Evolutionary conservation across 2,113 vertebrate species (phyloP).

Genomic region (Cyprinodon tularosa): DNA sequence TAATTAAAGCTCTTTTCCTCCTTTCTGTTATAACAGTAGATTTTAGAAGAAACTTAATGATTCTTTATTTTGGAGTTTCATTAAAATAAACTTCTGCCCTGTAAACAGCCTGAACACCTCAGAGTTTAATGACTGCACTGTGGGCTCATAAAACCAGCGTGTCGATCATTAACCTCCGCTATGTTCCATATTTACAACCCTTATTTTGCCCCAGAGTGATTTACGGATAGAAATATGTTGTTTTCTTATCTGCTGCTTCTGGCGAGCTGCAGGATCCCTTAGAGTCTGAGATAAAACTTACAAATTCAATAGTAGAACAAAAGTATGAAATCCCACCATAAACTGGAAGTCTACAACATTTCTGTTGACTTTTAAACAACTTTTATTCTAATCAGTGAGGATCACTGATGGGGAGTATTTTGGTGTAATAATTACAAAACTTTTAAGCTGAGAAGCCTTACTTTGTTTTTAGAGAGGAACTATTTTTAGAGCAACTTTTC

Average conservation of each 20-base stretch:
- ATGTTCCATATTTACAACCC: conserved; percentile 48
- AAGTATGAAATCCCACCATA: not conserved
- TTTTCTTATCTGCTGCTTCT: conserved; percentile 23
- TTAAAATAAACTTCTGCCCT: conserved; percentile 1
- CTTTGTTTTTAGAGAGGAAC: no score
- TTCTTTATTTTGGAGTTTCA: not conserved
- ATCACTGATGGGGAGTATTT: no score
- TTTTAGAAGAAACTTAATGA: not conserved
- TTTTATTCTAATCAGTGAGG: no score
- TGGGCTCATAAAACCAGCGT: conserved; percentile 43
- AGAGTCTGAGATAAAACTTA: conserved; percentile 7
- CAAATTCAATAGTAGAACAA: not conserved
- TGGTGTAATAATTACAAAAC: no score
- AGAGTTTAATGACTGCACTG: conserved; percentile 36
- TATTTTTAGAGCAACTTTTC: no score
- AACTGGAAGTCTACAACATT: no score
- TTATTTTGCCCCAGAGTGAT: conserved; percentile 18
- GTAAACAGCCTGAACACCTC: conserved; percentile 34
- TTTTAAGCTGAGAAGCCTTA: no score
- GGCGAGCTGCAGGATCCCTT: not conserved
- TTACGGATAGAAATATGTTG: conserved; percentile 22
- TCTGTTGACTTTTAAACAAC: no score
- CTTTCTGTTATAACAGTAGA: not conserved
- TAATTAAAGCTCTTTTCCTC: not conserved
- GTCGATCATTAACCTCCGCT: conserved; percentile 43